Evolutionary conservation across 2,888 invertebrate species (phyloP), one percentile per base, ranked within the genome.

Genomic region (Noctua fimbriata): DNA sequence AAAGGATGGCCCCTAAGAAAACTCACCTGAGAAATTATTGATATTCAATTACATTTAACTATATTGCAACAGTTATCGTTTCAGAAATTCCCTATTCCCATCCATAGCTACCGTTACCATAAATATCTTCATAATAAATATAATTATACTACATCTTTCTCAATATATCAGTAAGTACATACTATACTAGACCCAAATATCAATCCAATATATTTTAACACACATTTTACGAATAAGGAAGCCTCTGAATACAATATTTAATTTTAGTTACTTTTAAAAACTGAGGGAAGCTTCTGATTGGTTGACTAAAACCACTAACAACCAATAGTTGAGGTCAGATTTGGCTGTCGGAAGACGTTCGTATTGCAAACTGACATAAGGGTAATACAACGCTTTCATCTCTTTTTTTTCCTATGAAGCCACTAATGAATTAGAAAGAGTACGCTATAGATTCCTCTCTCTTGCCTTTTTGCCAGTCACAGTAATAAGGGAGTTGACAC

Each of bases 61-160:
- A 65, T 21, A 65, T 65, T 65, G 5, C 0, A 12, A 32, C 32
- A 65, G 36, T 65, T 2, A 65, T 36, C 21, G 0, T 32, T 32
- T n/a, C 2, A 16, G 41, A 14, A n/a, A 32, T n/a, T 36, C 7
- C 14, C 28, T 41, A 66, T n/a, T 28, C 21, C 28, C 28, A 0
- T 21, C 28, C 28, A 0, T 52, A 28, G n/a, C 24, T 44, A 65
- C 28, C 55, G 14, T 28, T 28, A 21, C 55, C 66, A 55, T 79
- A 28, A 63, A 81, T n/a, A 82, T 73, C 2, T 55, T 82, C 28
- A 47, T 28, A 18, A 73, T 82, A 79, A 73, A 67, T 80, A 79
- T 41, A 67, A 58, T 58, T 67, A 14, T 12, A 55, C 65, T 81
- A 79, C 3, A 65, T 36, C 12, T 70, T 18, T 49, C 47, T 66